Percentiles rank a stretch among this genome's conserved stretches.
phyloP scores from a whole-genome alignment of 2,888 invertebrate genomes.

The Ophion slaviceki region DNA sequence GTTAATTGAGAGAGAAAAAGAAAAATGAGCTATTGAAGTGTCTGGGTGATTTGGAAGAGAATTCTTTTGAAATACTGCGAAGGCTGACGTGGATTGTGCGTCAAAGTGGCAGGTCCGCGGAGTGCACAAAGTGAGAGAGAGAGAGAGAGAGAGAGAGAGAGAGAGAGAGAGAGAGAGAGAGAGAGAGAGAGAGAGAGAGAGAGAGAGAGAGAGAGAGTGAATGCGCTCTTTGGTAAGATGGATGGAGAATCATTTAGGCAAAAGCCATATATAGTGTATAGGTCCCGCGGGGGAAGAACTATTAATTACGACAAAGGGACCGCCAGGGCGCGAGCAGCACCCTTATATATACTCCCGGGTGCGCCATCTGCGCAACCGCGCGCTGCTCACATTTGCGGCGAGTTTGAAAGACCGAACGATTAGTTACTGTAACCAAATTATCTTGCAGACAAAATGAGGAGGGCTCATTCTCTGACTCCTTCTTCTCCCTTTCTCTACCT shows the following conservation, averaged over 20 bases:
- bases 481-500: slow-evolving; percentile 60
- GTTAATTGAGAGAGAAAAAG: slow-evolving; percentile 8
- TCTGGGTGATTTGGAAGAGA: slow-evolving; percentile 11
- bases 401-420: slow-evolving; percentile 81
- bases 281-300: slow-evolving; percentile 77
- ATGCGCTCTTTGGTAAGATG: slow-evolving; percentile 75
- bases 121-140: slow-evolving; percentile 6
- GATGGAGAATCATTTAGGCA: slow-evolving; percentile 83
- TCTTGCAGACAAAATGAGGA: slow-evolving; percentile 79
- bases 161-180: slow-evolving; percentile 12
- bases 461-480: slow-evolving; percentile 58
- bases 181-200: too few relatives aligned
- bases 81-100: slow-evolving; percentile 40
- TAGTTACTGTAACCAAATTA: slow-evolving; percentile 84
- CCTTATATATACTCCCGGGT: slow-evolving; percentile 37
- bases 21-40: slow-evolving; percentile 32
- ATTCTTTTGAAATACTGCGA: slow-evolving; percentile 42
- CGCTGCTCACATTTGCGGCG: slow-evolving; percentile 74
- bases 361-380: slow-evolving; percentile 63
- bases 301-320: slow-evolving; percentile 83
- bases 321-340: slow-evolving; percentile 71
- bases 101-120: slow-evolving; percentile 55
- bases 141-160: slow-evolving; percentile 29
- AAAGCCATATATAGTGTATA: slow-evolving; percentile 71
- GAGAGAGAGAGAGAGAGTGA: slow-evolving; percentile 21